Evolutionary conservation across 2,888 invertebrate species (phyloP), one percentile per base, ranked within the genome.

Genomic region (Leucoma salicis): DNA sequence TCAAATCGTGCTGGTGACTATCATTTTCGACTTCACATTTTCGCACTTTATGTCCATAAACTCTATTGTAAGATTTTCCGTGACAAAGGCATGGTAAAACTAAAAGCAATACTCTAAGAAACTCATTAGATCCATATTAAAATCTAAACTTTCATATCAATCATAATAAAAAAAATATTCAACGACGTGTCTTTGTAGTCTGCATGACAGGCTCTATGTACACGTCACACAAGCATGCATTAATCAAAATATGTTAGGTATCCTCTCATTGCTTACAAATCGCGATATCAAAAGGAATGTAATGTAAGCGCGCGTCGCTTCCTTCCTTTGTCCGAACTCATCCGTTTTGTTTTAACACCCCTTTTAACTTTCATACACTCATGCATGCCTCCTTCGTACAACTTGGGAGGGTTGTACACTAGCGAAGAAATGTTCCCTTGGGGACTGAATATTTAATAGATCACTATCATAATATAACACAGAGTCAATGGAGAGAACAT

Each of bases 341-440:
- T 88, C 76, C 88, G 89, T 88, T 88, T 88, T 88, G 88, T 88
- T 84, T 85, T 84, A 86, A 88, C 88, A 78, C 88, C 89, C 88
- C 85, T 82, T 87, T 84, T 81, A 84, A 83, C 78, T 82, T 78
- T 74, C 83, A 80, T 80, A 80, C 78, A 74, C 72, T 79, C 80
- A 79, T 75, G 69, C 70, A 76, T 71, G 78, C 70, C 72, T 84
- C 77, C 82, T 82, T 74, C 70, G 55, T 55, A 57, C 53, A 59
- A 46, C 51, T 71, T 70, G 55, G 56, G 80, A 63, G 36, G 49
- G 38, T 46, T 54, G 37, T 61, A 73, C 72, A 80, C 49, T 15
- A 31, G 35, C 47, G 45, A 31, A 25, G 35, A 33, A 33, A 49
- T 43, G 38, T 31, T 41, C 34, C 28, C 43, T 14, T 13, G 38